These are phyloP conservation scores for Castor canadensis DNA, from an alignment of 2,113 vertebrate genomes.

Conservation along the genomic window DNA sequence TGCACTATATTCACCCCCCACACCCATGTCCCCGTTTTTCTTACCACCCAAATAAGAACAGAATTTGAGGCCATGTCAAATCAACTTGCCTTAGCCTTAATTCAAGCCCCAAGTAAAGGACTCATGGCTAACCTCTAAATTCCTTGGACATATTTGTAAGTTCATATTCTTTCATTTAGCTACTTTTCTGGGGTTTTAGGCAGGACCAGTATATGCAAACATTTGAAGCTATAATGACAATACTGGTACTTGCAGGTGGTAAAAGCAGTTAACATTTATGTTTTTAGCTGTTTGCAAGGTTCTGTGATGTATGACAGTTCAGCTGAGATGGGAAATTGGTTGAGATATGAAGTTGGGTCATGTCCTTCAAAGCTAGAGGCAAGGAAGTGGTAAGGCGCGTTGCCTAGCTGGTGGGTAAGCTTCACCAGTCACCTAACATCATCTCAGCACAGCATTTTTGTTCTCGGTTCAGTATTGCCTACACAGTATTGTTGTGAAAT, in stretches of 20 bases:
- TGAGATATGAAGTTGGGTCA: background rate
- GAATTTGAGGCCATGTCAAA: background rate
- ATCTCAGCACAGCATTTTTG: background rate
- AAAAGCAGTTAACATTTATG: background rate
- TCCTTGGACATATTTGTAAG: background rate
- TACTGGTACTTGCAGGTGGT: background rate
- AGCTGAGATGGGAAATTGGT: background rate
- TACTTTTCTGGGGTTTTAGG: background rate
- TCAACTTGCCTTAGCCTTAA: background rate
- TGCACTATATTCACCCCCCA: too few species aligned
- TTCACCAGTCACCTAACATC: background rate
- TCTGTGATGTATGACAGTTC: background rate
- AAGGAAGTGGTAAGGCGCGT: background rate
- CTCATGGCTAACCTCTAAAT: background rate
- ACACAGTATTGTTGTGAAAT: background rate
- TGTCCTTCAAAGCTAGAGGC: conserved; percentile 35
- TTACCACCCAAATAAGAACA: background rate
- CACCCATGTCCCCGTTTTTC: background rate
- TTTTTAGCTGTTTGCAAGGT: background rate
- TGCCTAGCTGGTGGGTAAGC: background rate
- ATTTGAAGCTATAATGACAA: background rate
- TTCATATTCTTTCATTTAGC: conserved; percentile 32
- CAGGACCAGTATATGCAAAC: background rate
- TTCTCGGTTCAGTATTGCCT: background rate
- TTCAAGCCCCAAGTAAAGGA: background rate